A percentile compares a stretch with the other conserved stretches of the same genome.
phyloP scores from a whole-genome alignment of 2,888 invertebrate genomes.

The Atrina japonica region DNA sequence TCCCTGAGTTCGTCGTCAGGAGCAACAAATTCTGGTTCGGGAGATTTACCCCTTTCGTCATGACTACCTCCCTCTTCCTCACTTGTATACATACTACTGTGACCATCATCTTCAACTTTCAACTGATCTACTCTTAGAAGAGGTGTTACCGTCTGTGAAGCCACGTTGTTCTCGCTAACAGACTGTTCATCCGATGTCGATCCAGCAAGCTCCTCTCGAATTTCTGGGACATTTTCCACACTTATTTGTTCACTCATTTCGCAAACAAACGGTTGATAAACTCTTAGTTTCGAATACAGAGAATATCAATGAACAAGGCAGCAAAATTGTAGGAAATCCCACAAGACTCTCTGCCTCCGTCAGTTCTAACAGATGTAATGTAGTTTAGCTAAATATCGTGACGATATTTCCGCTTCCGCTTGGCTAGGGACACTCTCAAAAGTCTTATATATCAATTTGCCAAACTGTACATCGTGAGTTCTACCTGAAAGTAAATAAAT shows the following conservation, averaged over 20 bases:
- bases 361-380: slow-evolving; percentile 1
- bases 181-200: slow-evolving; percentile 13
- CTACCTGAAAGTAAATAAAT: too few species aligned
- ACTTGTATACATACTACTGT: slow-evolving; percentile 66
- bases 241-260: slow-evolving; percentile 48
- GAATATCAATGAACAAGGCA: slow-evolving; percentile 34
- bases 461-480: too few species aligned
- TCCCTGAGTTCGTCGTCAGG: slow-evolving; percentile 75
- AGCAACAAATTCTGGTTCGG: slow-evolving; percentile 65
- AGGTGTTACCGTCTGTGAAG: slow-evolving; percentile 43
- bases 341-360: slow-evolving; percentile 60
- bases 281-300: not conserved
- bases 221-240: slow-evolving; percentile 47
- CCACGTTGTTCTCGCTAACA: slow-evolving; percentile 35
- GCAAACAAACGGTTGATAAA: not conserved
- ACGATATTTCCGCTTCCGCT: slow-evolving; percentile 30
- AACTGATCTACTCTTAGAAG: slow-evolving; percentile 73
- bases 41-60: slow-evolving; percentile 52
- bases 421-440: slow-evolving; percentile 20
- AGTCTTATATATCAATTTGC: not conserved
- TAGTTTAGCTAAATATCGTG: not conserved
- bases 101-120: slow-evolving; percentile 64
- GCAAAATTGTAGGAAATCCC: slow-evolving; percentile 62
- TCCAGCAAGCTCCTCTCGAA: slow-evolving; percentile 47
- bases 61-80: slow-evolving; percentile 68